A percentile compares a stretch with the other conserved stretches of the same genome.
Evolutionary conservation across 2,113 vertebrate species (phyloP).

Genomic region (Catharus minimus): DNA sequence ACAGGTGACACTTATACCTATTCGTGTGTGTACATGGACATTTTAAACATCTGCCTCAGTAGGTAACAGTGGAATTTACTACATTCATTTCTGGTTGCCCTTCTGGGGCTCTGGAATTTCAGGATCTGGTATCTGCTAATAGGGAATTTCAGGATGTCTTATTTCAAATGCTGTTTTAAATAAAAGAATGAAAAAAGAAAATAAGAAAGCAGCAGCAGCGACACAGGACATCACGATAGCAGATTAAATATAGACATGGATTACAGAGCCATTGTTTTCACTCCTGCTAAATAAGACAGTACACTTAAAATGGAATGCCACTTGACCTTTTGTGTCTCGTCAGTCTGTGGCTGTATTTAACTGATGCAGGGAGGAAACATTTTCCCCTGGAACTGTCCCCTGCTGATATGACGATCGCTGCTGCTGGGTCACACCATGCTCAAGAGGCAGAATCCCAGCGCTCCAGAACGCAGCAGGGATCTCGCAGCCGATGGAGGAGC

Average conservation of each 20-base stretch:
- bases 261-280: slow-evolving; percentile 77
- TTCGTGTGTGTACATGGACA: background rate
- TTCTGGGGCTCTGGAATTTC: slow-evolving; percentile 9
- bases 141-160: background rate
- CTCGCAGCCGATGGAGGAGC: slow-evolving; percentile 23
- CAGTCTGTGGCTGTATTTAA: slow-evolving; percentile 62
- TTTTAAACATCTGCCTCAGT: background rate
- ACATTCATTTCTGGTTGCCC: background rate
- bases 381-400: slow-evolving; percentile 28
- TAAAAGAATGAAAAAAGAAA: background rate
- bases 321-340: slow-evolving; percentile 66
- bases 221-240: slow-evolving; percentile 30
- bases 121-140: background rate
- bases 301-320: slow-evolving; percentile 71
- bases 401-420: slow-evolving; percentile 49
- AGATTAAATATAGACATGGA: slow-evolving; percentile 80
- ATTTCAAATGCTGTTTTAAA: slow-evolving; percentile 27
- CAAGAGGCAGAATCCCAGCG: slow-evolving; percentile 40
- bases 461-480: slow-evolving; percentile 37
- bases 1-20: background rate
- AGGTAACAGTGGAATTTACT: background rate
- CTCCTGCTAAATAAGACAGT: slow-evolving; percentile 74
- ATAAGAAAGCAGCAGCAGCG: background rate
- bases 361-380: slow-evolving; percentile 20
- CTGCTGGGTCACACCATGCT: slow-evolving; percentile 61